Conservation (phyloP, 1,140 invertebrate genomes). For the Psilanteris sp. region DNA sequence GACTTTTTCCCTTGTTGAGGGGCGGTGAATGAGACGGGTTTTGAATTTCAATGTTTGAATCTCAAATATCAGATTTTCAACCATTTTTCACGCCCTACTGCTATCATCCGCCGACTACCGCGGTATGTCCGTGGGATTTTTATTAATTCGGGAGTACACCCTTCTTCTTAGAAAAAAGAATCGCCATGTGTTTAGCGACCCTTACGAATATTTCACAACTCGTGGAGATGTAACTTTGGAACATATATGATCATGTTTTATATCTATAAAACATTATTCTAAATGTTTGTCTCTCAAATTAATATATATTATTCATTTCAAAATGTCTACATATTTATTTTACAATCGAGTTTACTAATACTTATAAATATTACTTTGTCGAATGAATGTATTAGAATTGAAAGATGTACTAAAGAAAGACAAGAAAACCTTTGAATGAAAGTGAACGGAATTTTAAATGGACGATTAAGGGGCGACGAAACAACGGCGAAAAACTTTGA, state of each 20-base stretch:
- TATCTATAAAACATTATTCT: too few species aligned
- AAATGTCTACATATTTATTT: too few species aligned
- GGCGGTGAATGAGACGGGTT: conserved; percentile 72
- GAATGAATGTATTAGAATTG: conserved; percentile 8
- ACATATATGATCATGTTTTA: conserved; percentile 63
- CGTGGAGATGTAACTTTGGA: conserved; percentile 48
- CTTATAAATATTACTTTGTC: conserved; percentile 6
- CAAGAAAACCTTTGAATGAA: conserved; percentile 65
- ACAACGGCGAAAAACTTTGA: conserved; percentile 63
- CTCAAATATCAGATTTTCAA: conserved; percentile 80
- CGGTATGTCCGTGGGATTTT: conserved; percentile 73
- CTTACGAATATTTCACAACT: conserved; percentile 55
- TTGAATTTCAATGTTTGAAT: conserved; percentile 82
- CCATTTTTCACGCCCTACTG: conserved; percentile 78
- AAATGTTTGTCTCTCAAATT: too few species aligned
- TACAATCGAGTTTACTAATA: background rate
- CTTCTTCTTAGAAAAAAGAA: conserved; percentile 49
- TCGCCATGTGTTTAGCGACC: conserved; percentile 67
- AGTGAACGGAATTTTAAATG: conserved; percentile 69
- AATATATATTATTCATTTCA: too few species aligned
- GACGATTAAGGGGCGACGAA: conserved; percentile 62
- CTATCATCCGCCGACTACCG: conserved; percentile 65
- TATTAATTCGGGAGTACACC: conserved; percentile 76
- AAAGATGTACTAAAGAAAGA: conserved; percentile 21
- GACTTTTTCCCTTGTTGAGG: conserved; percentile 74